Conservation (phyloP, 2,888 invertebrate species). For the Apamea monoglypha region DNA sequence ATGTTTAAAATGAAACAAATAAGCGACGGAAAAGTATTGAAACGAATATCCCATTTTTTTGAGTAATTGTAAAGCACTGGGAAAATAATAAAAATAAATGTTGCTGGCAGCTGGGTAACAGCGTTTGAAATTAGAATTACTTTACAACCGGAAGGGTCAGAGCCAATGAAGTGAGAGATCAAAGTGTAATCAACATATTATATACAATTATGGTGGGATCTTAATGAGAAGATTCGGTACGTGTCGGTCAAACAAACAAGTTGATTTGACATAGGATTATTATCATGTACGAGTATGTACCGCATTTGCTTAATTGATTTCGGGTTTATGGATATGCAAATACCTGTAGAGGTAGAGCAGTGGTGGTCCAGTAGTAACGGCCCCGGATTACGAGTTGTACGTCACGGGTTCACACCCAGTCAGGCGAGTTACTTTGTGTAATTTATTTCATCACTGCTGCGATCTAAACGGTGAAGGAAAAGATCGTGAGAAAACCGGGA, state of each 20-base stretch:
- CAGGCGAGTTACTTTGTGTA: not conserved
- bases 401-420: not conserved
- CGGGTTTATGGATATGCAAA: not conserved
- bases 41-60: not conserved
- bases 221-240: constrained; percentile 38
- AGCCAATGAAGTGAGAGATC: constrained; percentile 53
- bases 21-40: not conserved
- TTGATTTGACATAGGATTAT: constrained; percentile 11
- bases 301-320: not conserved
- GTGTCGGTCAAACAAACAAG: constrained; percentile 23
- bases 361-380: not conserved
- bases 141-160: constrained; percentile 39
- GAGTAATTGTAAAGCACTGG: not conserved
- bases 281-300: not conserved
- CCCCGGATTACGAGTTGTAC: not conserved
- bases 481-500: not conserved
- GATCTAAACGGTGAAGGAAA: not conserved
- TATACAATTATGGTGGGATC: constrained; percentile 32
- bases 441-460: not conserved
- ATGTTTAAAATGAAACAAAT: not conserved
- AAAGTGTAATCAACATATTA: constrained; percentile 56
- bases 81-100: constrained; percentile 3
- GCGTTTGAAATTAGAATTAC: constrained; percentile 39
- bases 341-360: not conserved
- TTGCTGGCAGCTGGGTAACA: constrained; percentile 7